These are phyloP conservation scores for Hymenochirus boettgeri DNA, from an alignment of 2,113 vertebrate genomes.

Conservation along the genomic window DNA sequence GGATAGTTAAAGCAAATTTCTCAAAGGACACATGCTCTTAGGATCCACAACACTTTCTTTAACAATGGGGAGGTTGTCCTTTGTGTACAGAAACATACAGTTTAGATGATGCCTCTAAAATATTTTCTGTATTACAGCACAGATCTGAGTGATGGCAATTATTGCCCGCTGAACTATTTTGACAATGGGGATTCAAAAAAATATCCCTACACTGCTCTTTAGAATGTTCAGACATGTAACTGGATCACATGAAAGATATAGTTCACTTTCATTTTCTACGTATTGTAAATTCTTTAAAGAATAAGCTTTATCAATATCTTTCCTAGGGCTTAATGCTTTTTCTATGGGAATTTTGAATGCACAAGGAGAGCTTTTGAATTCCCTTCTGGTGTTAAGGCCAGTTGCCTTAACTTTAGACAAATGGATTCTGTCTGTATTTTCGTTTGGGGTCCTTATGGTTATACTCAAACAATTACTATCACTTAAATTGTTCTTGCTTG, in stretches of 20 bases:
- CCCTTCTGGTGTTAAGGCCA: constrained; percentile 51
- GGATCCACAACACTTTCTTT: background rate
- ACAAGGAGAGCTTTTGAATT: constrained; percentile 53
- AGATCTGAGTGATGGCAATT: constrained; percentile 24
- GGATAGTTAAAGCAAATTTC: background rate
- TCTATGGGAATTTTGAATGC: constrained; percentile 5
- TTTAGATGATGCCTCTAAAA: constrained; percentile 8
- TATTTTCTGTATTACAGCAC: constrained; percentile 18
- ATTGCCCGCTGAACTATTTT: constrained; percentile 20
- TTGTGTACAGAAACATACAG: background rate
- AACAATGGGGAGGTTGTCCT: no score
- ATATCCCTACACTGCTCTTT: background rate
- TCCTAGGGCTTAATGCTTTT: background rate
- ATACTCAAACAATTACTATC: constrained; percentile 52
- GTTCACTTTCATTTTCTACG: constrained; percentile 9
- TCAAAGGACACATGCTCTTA: background rate
- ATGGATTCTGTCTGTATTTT: constrained; percentile 52
- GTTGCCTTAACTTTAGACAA: constrained; percentile 52
- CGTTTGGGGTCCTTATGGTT: constrained; percentile 58
- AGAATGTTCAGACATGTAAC: background rate
- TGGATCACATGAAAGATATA: background rate
- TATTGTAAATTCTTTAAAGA: background rate
- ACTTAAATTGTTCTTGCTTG: constrained; percentile 52
- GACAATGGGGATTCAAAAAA: constrained; percentile 9
- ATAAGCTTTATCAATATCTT: background rate